A percentile compares a stretch with the other conserved stretches of the same genome.
Evolutionary conservation across 2,113 vertebrate genomes (phyloP).

Genomic region (Pseudois nayaur): DNA sequence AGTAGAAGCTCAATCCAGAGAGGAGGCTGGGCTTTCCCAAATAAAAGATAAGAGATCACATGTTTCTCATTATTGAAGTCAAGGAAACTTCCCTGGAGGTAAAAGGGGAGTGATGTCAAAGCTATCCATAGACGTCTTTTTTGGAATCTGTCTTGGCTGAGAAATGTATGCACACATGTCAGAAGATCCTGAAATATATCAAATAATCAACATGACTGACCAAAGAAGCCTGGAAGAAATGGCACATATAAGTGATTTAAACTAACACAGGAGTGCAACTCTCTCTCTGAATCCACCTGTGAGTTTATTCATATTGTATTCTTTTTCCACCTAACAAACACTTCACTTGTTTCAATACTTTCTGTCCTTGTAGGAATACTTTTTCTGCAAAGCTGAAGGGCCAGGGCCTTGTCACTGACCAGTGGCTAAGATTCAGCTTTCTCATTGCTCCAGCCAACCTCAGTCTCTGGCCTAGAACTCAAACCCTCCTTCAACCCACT

Average conservation of each 20-base stretch:
- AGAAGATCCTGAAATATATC: neutral
- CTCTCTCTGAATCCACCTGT: neutral
- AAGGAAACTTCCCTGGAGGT: neutral
- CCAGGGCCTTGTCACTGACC: neutral
- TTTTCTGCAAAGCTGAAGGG: neutral
- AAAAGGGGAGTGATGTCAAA: neutral
- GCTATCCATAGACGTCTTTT: neutral
- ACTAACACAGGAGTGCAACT: neutral
- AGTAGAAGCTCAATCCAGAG: neutral
- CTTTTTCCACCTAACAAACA: neutral
- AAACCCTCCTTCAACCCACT: neutral
- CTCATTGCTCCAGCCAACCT: neutral
- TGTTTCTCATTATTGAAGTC: neutral
- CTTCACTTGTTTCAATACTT: neutral
- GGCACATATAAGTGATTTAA: neutral
- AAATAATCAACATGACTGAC: neutral
- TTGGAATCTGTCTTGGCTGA: neutral
- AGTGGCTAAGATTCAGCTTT: neutral
- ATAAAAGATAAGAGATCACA: neutral
- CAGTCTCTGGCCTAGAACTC: neutral
- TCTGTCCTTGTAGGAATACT: neutral
- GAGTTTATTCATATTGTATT: neutral
- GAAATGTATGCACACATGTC: neutral
- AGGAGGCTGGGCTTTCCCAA: neutral
- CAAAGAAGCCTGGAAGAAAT: neutral